Evolutionary conservation across 2,797 vertebrate genomes (phyloP), one percentile per base, ranked within the genome.

Genomic region (Tympanoctomys barrerae): DNA sequence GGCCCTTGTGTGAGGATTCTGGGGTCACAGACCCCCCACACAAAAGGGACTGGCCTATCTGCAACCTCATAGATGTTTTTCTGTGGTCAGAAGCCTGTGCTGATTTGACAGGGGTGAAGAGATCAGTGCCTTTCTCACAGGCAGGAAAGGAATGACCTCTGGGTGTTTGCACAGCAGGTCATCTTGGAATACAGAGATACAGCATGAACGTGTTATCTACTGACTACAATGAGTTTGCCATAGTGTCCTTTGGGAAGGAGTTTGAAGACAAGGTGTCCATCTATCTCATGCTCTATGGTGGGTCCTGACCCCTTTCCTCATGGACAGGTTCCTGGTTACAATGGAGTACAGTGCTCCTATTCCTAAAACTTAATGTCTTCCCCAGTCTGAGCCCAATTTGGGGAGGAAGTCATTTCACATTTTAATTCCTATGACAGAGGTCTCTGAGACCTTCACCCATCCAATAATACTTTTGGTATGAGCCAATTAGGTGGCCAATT

Each of bases 231-330:
- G 98, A 99, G 75, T 99, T 98, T 0, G 99, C 99, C 24, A 91
- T 99, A 86, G 94, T 98, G 87, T 98, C 98, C 95, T 99, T 98
- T 90, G 95, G 98, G 86, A 99, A 99, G 95, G 97, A 89, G 66
- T 98, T 97, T n/a, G 92, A 33, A 0, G 96, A 88, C 0, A 33
- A 90, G 11, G 62, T 96, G 39, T 98, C 97, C 52, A 97, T 98
- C 52, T 98, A 99, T 97, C 98, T 98, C 97, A 99, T 99, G 89
- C 99, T 99, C 24, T 99, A 99, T 0, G 98, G 59, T 61, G 59
- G 59, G 59, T 61, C 59, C 21, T 61, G 59, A 61, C 36, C 5
- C 46, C 36, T 0, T 1, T 7, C 8, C 10, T 26, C 0, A 0
- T 59, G 39, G 57, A 26, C 52, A 0, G 0, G 57, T 7, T 64